Evolutionary conservation across 2,888 invertebrate genomes (phyloP).

Genomic region (Trachelus troglodyta): DNA sequence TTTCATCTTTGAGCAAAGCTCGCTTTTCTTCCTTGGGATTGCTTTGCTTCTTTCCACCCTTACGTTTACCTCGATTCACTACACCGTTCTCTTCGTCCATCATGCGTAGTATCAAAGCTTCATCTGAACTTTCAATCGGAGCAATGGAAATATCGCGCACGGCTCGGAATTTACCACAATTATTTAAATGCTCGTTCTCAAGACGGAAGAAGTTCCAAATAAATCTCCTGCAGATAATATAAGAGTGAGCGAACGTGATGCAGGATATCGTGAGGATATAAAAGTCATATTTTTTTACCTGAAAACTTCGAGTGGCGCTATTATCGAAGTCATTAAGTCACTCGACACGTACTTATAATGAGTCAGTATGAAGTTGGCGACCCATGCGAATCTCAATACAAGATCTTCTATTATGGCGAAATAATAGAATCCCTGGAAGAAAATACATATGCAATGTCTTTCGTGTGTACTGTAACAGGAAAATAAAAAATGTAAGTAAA

Average conservation of each 20-base stretch:
- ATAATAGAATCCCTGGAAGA: constrained; percentile 87
- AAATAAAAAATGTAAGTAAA: constrained; percentile 13
- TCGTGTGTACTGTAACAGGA: neutral
- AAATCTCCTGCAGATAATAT: constrained; percentile 77
- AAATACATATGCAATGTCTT: constrained; percentile 10
- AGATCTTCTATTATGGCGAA: constrained; percentile 97
- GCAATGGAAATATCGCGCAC: constrained; percentile 97
- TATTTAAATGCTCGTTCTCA: constrained; percentile 99
- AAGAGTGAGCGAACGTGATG: neutral
- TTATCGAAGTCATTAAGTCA: constrained; percentile 86
- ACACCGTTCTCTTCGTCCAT: constrained; percentile 96
- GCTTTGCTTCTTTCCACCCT: constrained; percentile 62
- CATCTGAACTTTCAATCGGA: constrained; percentile 93
- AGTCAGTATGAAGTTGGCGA: constrained; percentile 84
- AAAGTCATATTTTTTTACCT: constrained; percentile 69
- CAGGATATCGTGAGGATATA: neutral
- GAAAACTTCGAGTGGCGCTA: constrained; percentile 89
- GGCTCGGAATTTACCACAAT: constrained; percentile 98
- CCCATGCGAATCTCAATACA: constrained; percentile 93
- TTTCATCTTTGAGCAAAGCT: constrained; percentile 64
- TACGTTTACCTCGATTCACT: constrained; percentile 74
- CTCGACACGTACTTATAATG: constrained; percentile 80
- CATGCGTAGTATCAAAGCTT: constrained; percentile 89
- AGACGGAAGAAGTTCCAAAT: constrained; percentile 99
- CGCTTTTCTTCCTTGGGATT: constrained; percentile 66